phyloP scores from a whole-genome alignment of 2,797 vertebrate species.

The Galagoides demidoff region DNA sequence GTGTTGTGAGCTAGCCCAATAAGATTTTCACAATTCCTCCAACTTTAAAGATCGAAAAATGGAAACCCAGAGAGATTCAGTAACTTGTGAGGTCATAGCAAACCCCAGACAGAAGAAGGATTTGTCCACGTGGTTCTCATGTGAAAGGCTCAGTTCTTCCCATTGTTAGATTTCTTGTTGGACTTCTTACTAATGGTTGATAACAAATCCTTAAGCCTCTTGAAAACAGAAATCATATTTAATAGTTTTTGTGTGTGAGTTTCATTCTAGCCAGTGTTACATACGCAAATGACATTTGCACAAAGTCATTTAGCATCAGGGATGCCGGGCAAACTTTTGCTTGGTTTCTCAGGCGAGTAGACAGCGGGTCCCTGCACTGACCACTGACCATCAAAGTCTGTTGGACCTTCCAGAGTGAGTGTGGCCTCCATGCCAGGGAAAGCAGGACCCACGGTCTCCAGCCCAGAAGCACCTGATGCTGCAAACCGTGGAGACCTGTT shows the following conservation, averaged over 20 bases:
- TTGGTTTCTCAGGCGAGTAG: neutral
- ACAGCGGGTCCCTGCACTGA: neutral
- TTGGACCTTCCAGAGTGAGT: neutral
- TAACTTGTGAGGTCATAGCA: neutral
- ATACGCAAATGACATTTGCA: neutral
- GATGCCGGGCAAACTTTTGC: neutral
- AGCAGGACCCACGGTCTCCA: accelerated
- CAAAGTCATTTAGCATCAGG: neutral
- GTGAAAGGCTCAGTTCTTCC: neutral
- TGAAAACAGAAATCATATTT: neutral
- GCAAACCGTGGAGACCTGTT: no score
- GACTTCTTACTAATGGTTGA: neutral
- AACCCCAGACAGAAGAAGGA: neutral
- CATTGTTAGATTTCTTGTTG: neutral
- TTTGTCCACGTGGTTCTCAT: neutral
- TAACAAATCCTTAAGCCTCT: neutral
- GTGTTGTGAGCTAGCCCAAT: no score
- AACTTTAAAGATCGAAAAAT: neutral
- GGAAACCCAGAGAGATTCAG: neutral
- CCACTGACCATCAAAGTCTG: accelerated
- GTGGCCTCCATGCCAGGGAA: neutral
- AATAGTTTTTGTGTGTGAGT: neutral
- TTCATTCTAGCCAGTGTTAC: neutral
- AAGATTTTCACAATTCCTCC: neutral
- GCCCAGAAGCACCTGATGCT: accelerated